These are phyloP conservation scores for Taphrorychus bicolor DNA, from an alignment of 2,888 invertebrate species.

Conservation along the genomic window DNA sequence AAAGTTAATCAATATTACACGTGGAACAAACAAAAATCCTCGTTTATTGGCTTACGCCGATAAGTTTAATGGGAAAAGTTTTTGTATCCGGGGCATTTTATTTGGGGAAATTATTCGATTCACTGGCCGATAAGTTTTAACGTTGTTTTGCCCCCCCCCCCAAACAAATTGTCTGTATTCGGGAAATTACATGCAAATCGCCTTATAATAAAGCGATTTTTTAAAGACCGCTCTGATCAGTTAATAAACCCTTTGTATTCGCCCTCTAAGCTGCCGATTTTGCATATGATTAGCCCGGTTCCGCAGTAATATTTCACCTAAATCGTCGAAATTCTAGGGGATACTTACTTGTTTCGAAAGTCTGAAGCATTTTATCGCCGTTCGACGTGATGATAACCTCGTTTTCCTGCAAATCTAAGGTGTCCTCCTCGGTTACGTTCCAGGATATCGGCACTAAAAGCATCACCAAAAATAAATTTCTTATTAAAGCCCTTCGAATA, in stretches of 20 bases:
- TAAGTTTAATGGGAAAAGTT: constrained; percentile 12
- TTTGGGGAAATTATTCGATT: constrained; percentile 2
- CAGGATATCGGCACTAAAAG: constrained; percentile 56
- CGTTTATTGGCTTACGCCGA: constrained; percentile 2
- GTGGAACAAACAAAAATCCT: constrained; percentile 1
- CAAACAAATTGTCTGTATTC: background rate
- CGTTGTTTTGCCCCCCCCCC: no score
- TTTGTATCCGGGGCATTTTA: background rate
- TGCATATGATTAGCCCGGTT: constrained; percentile 19
- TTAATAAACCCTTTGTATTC: constrained; percentile 12
- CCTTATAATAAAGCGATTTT: background rate
- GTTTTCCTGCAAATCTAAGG: constrained; percentile 61
- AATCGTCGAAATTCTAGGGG: constrained; percentile 15
- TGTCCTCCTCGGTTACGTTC: constrained; percentile 64
- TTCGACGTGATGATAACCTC: constrained; percentile 64
- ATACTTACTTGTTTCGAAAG: constrained; percentile 67
- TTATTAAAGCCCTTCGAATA: no score
- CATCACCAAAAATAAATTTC: background rate
- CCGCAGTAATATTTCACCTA: constrained; percentile 33
- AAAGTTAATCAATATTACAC: background rate
- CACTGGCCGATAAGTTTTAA: background rate
- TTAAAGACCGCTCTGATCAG: background rate
- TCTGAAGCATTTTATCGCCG: constrained; percentile 62
- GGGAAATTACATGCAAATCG: background rate
- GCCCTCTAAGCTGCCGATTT: constrained; percentile 11